These are phyloP conservation scores for Holothuria leucospilota DNA, from an alignment of 53 echinoderm and acorn worm species.

Conservation along the genomic window DNA sequence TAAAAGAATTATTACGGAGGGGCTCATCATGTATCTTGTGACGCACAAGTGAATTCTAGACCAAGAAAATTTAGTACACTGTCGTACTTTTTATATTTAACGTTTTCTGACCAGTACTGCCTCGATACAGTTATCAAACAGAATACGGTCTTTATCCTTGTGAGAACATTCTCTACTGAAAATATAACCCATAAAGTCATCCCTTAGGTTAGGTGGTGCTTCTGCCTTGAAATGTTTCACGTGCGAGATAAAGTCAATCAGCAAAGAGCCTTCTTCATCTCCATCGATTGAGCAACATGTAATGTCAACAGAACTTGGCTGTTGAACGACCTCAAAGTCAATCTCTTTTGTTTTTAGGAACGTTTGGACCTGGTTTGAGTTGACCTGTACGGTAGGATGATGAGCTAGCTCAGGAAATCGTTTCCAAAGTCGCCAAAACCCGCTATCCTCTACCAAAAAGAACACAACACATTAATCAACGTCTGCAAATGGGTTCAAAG, in stretches of 20 bases:
- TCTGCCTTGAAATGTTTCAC: constrained; percentile 45
- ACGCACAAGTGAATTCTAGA: no score
- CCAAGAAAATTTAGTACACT: no score
- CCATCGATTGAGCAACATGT: constrained; percentile 19
- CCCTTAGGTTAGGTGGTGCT: constrained; percentile 33
- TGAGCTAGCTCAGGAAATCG: not conserved
- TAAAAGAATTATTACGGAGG: no score
- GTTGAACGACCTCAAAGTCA: not conserved
- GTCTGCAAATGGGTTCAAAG: no score
- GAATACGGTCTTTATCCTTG: constrained; percentile 12
- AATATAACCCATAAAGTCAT: constrained; percentile 25
- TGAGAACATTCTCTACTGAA: constrained; percentile 38
- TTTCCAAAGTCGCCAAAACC: not conserved
- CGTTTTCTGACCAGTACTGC: no score
- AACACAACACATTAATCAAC: not conserved
- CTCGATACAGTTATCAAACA: no score
- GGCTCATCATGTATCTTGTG: no score
- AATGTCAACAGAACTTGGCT: constrained; percentile 33
- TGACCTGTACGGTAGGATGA: not conserved
- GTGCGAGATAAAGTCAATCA: constrained; percentile 58
- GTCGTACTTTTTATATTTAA: no score
- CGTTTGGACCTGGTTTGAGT: not conserved
- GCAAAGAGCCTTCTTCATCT: constrained; percentile 39
- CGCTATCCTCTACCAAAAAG: not conserved
- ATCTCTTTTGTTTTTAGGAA: constrained; percentile 28